These are phyloP conservation scores for Hyperoplus immaculatus DNA, from an alignment of 2,797 vertebrate genomes.

Conservation along the genomic window DNA sequence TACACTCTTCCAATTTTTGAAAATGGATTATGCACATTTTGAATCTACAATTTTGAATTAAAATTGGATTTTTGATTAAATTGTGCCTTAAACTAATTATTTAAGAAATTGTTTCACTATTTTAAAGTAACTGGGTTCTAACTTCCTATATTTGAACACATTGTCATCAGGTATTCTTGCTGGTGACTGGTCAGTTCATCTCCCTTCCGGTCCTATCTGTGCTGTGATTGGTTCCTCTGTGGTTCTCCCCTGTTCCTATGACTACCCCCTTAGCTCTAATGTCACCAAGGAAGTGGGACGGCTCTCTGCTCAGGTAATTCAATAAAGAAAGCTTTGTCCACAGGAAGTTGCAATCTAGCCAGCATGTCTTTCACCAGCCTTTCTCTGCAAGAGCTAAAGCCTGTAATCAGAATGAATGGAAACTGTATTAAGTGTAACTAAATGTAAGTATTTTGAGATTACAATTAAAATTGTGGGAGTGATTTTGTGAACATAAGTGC, in stretches of 20 bases:
- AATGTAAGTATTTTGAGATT: background rate
- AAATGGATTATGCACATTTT: too few species aligned
- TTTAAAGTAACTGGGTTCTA: background rate
- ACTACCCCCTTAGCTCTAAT: constrained; percentile 73
- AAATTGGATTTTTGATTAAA: too few species aligned
- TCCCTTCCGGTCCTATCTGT: constrained; percentile 68
- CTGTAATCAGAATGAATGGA: background rate
- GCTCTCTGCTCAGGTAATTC: constrained; percentile 58
- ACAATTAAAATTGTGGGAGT: background rate
- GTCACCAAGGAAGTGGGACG: constrained; percentile 27
- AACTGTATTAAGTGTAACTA: background rate
- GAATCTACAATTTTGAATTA: too few species aligned
- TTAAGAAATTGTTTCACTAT: background rate
- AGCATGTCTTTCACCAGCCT: constrained; percentile 1
- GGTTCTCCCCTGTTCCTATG: constrained; percentile 81
- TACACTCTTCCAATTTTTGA: too few species aligned
- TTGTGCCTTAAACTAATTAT: too few species aligned
- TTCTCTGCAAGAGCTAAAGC: background rate
- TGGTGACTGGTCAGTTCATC: constrained; percentile 76
- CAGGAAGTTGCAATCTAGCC: background rate
- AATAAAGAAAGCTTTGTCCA: constrained; percentile 66
- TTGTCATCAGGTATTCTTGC: constrained; percentile 63
- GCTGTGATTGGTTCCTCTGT: constrained; percentile 76
- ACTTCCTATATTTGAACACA: background rate
- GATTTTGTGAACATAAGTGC: background rate